A percentile compares a stretch with the other conserved stretches of the same genome.
Conservation (phyloP, 2,113 vertebrate species). For the Phrynocephalus versicolor region DNA sequence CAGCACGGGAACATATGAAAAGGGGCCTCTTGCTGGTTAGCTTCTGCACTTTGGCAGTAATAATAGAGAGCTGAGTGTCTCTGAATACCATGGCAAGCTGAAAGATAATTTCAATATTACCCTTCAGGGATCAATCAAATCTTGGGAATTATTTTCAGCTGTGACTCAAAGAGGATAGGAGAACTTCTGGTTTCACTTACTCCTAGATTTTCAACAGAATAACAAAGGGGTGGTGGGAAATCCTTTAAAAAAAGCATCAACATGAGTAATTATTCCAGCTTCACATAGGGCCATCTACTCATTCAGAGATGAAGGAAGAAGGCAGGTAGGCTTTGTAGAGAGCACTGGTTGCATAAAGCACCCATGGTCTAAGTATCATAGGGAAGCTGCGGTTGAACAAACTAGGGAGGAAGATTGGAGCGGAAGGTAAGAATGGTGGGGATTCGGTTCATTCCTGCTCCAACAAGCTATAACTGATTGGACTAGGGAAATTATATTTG, state of each 20-base stretch:
- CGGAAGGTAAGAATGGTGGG: background rate
- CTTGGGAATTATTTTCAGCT: conserved; percentile 8
- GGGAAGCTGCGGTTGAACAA: background rate
- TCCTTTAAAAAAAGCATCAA: background rate
- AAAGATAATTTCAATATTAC: conserved; percentile 20
- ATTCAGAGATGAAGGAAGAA: no score
- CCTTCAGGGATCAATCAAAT: conserved; percentile 18
- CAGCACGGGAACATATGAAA: conserved; percentile 3
- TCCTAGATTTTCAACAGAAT: background rate
- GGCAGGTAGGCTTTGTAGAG: no score
- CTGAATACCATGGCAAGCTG: background rate
- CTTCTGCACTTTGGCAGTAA: conserved; percentile 7
- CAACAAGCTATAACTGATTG: background rate
- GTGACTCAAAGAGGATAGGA: background rate
- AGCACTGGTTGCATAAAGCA: no score
- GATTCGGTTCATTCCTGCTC: background rate
- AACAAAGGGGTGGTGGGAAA: background rate
- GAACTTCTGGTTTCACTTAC: background rate
- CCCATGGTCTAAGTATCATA: background rate
- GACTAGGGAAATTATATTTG: background rate
- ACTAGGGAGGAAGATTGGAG: background rate
- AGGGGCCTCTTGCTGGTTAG: conserved; percentile 5
- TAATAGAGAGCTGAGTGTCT: conserved; percentile 6
- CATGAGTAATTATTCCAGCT: background rate
- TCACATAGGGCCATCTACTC: no score